Evolutionary conservation across 2,888 invertebrate genomes (phyloP).

Genomic region (Aphidoletes aphidimyza): DNA sequence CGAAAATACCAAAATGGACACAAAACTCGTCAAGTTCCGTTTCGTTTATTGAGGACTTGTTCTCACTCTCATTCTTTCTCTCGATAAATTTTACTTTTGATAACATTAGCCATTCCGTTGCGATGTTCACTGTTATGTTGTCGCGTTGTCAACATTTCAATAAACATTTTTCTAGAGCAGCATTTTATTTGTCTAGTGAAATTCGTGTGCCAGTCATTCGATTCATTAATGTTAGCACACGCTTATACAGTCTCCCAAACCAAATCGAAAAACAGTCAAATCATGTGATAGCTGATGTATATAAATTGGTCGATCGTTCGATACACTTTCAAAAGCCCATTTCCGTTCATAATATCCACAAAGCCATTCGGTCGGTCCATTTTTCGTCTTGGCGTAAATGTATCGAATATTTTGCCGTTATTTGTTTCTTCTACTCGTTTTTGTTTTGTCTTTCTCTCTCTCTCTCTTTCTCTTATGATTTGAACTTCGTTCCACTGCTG

Average conservation of each 20-base stretch:
- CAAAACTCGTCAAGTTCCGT: constrained; percentile 26
- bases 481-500: background rate
- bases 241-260: background rate
- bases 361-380: background rate
- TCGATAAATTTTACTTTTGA: constrained; percentile 15
- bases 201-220: background rate
- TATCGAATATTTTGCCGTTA: background rate
- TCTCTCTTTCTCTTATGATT: background rate
- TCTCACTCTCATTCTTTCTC: background rate
- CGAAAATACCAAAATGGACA: background rate
- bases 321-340: constrained; percentile 27
- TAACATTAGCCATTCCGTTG: constrained; percentile 24
- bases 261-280: background rate
- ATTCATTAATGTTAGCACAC: too few species aligned
- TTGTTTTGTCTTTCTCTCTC: background rate
- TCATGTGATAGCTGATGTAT: background rate
- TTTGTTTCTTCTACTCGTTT: background rate
- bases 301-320: constrained; percentile 37
- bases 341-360: constrained; percentile 42
- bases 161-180: constrained; percentile 38
- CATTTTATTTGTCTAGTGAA: background rate
- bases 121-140: background rate
- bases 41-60: background rate
- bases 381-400: background rate
- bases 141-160: constrained; percentile 38